phyloP scores from a whole-genome alignment of 2,888 invertebrate genomes.

The Auanema freiburgensis region DNA sequence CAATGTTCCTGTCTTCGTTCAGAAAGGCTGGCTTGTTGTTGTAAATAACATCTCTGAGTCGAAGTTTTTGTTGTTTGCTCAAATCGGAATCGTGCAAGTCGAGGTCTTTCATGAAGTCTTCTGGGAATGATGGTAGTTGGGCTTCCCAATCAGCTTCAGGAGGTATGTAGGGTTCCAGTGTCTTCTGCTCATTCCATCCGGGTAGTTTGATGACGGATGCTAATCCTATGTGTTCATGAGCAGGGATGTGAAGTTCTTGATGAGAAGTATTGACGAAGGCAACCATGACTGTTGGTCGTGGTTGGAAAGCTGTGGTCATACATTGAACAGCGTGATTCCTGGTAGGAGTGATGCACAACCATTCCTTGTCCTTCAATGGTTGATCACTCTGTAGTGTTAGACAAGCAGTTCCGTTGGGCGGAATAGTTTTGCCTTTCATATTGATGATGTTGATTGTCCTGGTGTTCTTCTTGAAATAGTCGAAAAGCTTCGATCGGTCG shows the following conservation, averaged over 20 bases:
- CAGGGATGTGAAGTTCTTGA: neutral
- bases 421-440: too few relatives aligned
- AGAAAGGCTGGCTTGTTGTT: slow-evolving; percentile 15
- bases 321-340: too few relatives aligned
- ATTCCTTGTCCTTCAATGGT: too few relatives aligned
- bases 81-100: neutral
- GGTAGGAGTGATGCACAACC: too few relatives aligned
- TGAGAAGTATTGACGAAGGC: neutral
- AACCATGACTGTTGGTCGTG: neutral
- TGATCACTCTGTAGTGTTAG: too few relatives aligned
- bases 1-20: slow-evolving; percentile 28
- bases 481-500: too few relatives aligned
- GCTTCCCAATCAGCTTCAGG: slow-evolving; percentile 25
- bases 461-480: too few relatives aligned
- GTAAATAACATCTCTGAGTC: slow-evolving; percentile 14
- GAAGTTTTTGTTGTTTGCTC: neutral
- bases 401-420: too few relatives aligned
- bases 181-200: neutral
- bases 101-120: slow-evolving; percentile 8
- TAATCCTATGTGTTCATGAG: neutral
- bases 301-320: too few relatives aligned
- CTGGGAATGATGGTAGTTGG: neutral
- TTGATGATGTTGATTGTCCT: too few relatives aligned
- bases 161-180: slow-evolving; percentile 8
- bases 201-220: neutral